Conservation (phyloP, 2,797 vertebrate genomes). For the Kryptopterus vitreolus region DNA sequence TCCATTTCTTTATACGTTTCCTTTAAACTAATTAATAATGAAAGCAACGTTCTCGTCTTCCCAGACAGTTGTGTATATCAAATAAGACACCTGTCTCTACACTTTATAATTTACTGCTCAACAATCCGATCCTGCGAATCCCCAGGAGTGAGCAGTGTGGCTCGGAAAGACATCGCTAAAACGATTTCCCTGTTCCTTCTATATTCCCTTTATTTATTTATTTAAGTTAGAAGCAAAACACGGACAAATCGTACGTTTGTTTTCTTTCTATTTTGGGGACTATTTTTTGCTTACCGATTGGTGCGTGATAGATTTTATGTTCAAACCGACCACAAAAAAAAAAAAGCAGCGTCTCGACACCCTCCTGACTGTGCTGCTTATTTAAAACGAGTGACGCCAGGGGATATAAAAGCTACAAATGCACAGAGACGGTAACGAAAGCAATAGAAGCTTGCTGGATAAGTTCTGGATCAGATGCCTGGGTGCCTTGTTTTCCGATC, state of each 20-base stretch:
- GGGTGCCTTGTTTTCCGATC: conserved; percentile 15
- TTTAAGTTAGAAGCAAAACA: neutral
- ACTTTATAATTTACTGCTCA: conserved; percentile 13
- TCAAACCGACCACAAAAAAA: neutral
- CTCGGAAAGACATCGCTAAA: neutral
- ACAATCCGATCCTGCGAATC: neutral
- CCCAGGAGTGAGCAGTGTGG: neutral
- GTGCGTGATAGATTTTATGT: neutral
- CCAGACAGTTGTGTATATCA: neutral
- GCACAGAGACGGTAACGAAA: neutral
- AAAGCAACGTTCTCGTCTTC: neutral
- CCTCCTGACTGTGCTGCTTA: too few relatives aligned
- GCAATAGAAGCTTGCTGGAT: neutral
- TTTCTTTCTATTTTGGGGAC: neutral
- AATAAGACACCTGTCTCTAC: neutral
- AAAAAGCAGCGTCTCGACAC: too few relatives aligned
- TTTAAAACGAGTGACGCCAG: neutral
- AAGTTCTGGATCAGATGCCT: conserved; percentile 8
- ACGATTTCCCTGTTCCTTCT: neutral
- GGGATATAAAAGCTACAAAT: neutral
- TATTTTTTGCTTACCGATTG: neutral
- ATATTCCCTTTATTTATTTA: neutral
- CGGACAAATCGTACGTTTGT: neutral
- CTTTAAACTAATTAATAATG: neutral
- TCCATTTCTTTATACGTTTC: neutral